Evolutionary conservation across 1,140 invertebrate genomes (phyloP), one percentile per base, ranked within the genome.

Genomic region (Zaprionus tsacasi): DNA sequence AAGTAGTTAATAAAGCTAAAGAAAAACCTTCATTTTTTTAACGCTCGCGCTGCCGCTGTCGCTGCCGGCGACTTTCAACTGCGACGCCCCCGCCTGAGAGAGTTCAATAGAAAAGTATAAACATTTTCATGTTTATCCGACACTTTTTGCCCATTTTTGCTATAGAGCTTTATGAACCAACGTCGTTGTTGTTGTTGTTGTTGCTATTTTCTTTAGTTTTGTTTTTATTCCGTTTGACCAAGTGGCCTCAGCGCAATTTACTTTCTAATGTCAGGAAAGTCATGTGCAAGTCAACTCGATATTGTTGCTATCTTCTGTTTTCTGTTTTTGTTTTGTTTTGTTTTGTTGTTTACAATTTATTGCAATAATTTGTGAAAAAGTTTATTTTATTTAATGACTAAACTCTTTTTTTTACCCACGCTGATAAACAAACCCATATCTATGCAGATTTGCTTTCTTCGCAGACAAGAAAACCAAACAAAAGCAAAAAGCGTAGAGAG

Each of bases 191-290:
- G n/a, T 5, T 3, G 60, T 48, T 65, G 64, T 27, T 63, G 72
- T 54, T 77, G 78, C 15, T 78, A 70, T 45, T 45, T 45, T 45
- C 40, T 45, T 45, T 8, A 1, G 3, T 21, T 50, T 50, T 50
- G 45, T 50, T 50, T 50, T 50, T 50, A 50, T 50, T 50, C 73
- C 61, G 70, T 79, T 89, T 89, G 86, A 89, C 85, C 85, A 89
- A 89, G 78, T 89, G 86, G 85, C 85, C 85, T 89, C 56, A 90
- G 85, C 78, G 85, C 86, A 89, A 89, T 89, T 89, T 89, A 89
- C 85, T 89, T 89, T 89, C 85, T 89, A 89, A 89, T 89, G 85
- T 81, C 85, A 89, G 57, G 76, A 88, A 89, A 88, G 83, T 88
- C 83, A 88, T 88, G 85, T 83, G 85, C 85, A 88, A 88, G 80